These are phyloP conservation scores for Gymnoscopelus braueri DNA, from an alignment of 2,797 vertebrate species.

Conservation along the genomic window DNA sequence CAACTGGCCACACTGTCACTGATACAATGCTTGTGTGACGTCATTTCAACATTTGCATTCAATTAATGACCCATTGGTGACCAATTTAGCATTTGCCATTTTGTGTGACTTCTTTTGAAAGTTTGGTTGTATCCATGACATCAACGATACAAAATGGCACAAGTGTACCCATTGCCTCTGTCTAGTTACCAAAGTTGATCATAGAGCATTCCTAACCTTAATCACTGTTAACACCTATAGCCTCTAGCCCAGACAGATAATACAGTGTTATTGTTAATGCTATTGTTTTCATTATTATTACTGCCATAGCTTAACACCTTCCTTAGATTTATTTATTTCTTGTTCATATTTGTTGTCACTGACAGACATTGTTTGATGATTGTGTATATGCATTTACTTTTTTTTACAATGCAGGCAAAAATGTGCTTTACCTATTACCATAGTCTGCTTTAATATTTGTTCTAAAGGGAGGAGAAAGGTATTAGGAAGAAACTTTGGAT, in stretches of 20 bases:
- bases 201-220: conserved; percentile 57
- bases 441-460: conserved; percentile 6
- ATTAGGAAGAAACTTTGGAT: too few species aligned
- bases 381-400: conserved; percentile 41
- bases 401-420: conserved; percentile 47
- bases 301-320: conserved; percentile 63
- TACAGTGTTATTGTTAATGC: conserved; percentile 49
- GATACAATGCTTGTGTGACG: conserved; percentile 33
- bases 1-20: conserved; percentile 18
- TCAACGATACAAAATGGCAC: conserved; percentile 16
- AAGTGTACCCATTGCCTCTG: conserved; percentile 32
- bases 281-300: conserved; percentile 14
- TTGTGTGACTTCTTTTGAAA: background rate
- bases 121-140: too few species aligned
- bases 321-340: conserved; percentile 76
- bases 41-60: background rate
- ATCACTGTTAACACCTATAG: conserved; percentile 70
- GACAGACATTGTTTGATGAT: conserved; percentile 31
- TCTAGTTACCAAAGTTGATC: conserved; percentile 78
- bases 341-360: conserved; percentile 41
- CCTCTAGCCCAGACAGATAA: conserved; percentile 67
- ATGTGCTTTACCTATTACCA: conserved; percentile 53
- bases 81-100: background rate
- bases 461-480: too few species aligned
- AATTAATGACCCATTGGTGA: conserved; percentile 33